Base-by-base conservation (phyloP, 2,113 vertebrate species). In the Cisticola juncidis region DNA sequence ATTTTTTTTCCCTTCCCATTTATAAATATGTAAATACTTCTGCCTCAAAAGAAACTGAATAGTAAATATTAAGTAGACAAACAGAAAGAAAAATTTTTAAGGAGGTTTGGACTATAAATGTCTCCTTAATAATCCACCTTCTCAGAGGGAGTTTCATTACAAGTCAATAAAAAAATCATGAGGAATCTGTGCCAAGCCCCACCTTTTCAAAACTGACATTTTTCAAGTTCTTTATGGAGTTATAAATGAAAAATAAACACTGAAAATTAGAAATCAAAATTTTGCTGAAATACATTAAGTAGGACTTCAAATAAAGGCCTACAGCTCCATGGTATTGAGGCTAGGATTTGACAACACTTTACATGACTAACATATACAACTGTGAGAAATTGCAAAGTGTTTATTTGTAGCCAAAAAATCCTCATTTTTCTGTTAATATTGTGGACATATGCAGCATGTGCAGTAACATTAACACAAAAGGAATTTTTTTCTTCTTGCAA, bases 1-100 rank as follows among this genome's bases (percentile, higher is more conserved):
- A 51, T 48, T 15, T 28, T 35, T 57, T 3, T 1, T 0, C 9
- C 9, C 4, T 7, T 42, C 12, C 4, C 6, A 12, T 53, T 61
- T 73, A 60, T 48, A 71, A 92, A 84, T 56, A 42, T 8, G 2
- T 28, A 76, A 81, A 77, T 53, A 31, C 4, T 61, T 91, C 19
- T 89, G 5, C 7, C n/a, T 74, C 15, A 56, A 47, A 91, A 48
- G 13, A 57, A 70, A 33, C 1, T 11, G 17, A 64, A 76, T 14
- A 40, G 6, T 50, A 66, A 54, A 3, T 7, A 54, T 81, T 61
- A 65, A 6, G 16, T 2, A 16, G 12, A 48, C 5, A 64, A 38
- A 48, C 0, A 56, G 51, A 54, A 73, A 62, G 6, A 18, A 51
- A 48, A 81, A 28, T 12, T 56, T 18, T 2, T 50, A 47, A 62